A percentile compares a stretch with the other conserved stretches of the same genome.
phyloP scores from a whole-genome alignment of 2,888 invertebrate species.

The Alcis repandata region DNA sequence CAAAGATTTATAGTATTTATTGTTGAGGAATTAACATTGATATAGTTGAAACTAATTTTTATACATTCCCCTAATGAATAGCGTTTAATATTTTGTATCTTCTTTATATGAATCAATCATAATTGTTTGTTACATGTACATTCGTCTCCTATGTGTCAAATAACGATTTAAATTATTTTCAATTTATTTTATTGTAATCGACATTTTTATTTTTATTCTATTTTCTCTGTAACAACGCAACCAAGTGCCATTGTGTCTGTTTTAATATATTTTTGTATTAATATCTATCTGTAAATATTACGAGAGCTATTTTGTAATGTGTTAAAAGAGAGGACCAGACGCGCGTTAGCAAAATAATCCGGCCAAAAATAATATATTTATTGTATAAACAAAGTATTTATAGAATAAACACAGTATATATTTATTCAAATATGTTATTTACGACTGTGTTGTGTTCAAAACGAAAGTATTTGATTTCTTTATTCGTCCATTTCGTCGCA shows the following conservation, averaged over 20 bases:
- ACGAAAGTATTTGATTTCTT: constrained; percentile 62
- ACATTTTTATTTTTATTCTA: constrained; percentile 59
- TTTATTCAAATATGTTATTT: constrained; percentile 61
- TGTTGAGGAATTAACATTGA: constrained; percentile 78
- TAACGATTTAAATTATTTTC: constrained; percentile 54
- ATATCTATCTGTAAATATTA: constrained; percentile 76
- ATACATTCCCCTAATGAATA: constrained; percentile 72
- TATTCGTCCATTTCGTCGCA: constrained; percentile 64
- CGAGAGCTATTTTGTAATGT: constrained; percentile 63
- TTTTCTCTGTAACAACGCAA: constrained; percentile 73
- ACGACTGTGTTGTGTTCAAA: constrained; percentile 52
- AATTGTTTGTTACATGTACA: constrained; percentile 44
- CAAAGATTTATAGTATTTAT: constrained; percentile 86
- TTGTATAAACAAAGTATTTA: constrained; percentile 55
- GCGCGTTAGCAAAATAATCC: constrained; percentile 69
- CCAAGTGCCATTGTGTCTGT: constrained; percentile 84
- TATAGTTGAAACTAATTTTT: constrained; percentile 80
- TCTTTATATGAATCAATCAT: constrained; percentile 27
- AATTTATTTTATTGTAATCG: constrained; percentile 50
- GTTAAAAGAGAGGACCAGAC: constrained; percentile 73
- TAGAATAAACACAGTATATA: constrained; percentile 54
- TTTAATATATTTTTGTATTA: constrained; percentile 80
- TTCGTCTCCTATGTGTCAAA: constrained; percentile 66
- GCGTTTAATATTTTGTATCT: constrained; percentile 43
- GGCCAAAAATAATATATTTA: constrained; percentile 64